Evolutionary conservation across 2,113 vertebrate genomes (phyloP), one percentile per base, ranked within the genome.

Genomic region (Forbesichthys agassizii): DNA sequence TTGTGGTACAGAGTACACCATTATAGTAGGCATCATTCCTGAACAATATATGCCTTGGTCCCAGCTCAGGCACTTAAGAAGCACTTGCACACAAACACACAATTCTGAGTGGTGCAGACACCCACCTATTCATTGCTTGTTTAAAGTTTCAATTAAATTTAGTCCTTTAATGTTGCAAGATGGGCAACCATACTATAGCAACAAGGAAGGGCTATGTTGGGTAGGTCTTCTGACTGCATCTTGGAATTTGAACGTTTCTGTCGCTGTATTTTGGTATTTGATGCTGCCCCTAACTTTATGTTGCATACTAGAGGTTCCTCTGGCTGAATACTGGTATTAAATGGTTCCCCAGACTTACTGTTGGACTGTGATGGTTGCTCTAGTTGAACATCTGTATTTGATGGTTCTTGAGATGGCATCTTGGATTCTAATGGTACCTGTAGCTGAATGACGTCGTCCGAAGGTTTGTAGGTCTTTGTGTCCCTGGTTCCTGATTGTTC

Each of bases 161-260:
- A 42, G 36, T 42, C 36, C 36, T 42, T 42, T 42, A 42, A 42
- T 42, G 36, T 42, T 42, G 36, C 36, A 42, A 42, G 36, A 42
- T 42, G 36, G 36, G 36, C 36, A 42, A 42, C 36, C 36, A 42
- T 8, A 42, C 36, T 42, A 5, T 42, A 42, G 36, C 36, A 42
- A n/a, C 6, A 56, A 10, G n/a, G 54, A 20, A 18, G 54, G 13
- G 27, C 9, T 5, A 4, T 60, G 16, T 13, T 63, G 60, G 11
- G n/a, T 66, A 33, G 64, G 12, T 52, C 64, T 18, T 20, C 11
- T 36, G 33, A 7, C 5, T 8, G 49, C 18, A 53, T 77, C 51
- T 58, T 58, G 60, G 65, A 54, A 4, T 75, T 54, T 14, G 33
- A 20, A 13, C 11, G 56, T 3, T 54, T 16, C 53, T 54, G 36